A percentile compares a stretch with the other conserved stretches of the same genome.
phyloP scores from a whole-genome alignment of 2,113 vertebrate species.

The Todiramphus saurophagus region DNA sequence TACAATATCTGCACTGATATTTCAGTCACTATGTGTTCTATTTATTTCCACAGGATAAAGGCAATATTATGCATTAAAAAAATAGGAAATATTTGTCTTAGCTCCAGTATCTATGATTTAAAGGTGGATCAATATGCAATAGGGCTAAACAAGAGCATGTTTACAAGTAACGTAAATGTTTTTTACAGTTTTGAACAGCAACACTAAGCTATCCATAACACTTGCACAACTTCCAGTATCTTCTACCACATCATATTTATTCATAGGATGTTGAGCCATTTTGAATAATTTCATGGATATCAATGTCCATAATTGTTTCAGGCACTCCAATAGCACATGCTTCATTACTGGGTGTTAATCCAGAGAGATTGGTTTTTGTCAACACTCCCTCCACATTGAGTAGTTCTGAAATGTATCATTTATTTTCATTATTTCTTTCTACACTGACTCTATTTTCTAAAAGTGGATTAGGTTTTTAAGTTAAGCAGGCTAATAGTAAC shows the following conservation, averaged over 20 bases:
- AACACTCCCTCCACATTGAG: conserved; percentile 2
- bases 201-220: conserved; percentile 13
- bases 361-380: conserved; percentile 56
- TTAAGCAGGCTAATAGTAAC: not conserved
- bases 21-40: not conserved
- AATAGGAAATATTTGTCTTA: not conserved
- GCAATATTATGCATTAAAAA: not conserved
- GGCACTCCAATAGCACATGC: conserved; percentile 56
- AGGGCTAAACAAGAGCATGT: not conserved
- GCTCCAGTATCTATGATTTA: not conserved
- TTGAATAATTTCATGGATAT: conserved; percentile 66
- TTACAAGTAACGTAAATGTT: conserved; percentile 9
- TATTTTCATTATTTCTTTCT: conserved; percentile 46
- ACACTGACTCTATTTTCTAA: not conserved
- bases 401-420: not conserved
- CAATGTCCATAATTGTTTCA: conserved; percentile 63
- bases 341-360: conserved; percentile 57
- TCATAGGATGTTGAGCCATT: conserved; percentile 45
- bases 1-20: not conserved
- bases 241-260: conserved; percentile 52
- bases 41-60: not conserved
- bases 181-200: conserved; percentile 14
- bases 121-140: conserved; percentile 25
- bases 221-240: conserved; percentile 26
- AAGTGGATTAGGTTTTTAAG: conserved; percentile 4